phyloP scores from a whole-genome alignment of 2,888 invertebrate genomes.

The Drosophila siamana region DNA sequence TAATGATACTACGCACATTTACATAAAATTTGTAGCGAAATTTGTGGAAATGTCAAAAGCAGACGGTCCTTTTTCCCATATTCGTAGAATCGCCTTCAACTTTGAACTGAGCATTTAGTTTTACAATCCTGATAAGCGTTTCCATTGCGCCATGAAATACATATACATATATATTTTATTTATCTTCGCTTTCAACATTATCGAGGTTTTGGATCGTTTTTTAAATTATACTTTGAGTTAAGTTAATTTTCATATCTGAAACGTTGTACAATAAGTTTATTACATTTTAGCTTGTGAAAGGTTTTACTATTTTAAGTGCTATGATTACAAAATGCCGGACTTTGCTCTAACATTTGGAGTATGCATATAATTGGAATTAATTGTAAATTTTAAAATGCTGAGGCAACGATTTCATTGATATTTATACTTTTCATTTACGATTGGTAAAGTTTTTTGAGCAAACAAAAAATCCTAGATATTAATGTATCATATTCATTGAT shows the following conservation, averaged over 20 bases:
- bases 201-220: too few relatives aligned
- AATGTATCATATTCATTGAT: constrained; percentile 61
- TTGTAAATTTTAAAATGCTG: neutral
- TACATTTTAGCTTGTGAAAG: neutral
- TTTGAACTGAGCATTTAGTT: neutral
- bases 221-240: too few relatives aligned
- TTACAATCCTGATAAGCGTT: neutral
- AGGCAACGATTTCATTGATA: constrained; percentile 18
- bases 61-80: neutral
- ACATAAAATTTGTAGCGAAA: constrained; percentile 41
- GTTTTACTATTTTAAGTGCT: neutral
- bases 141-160: neutral
- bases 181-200: too few relatives aligned
- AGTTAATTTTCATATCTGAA: too few relatives aligned
- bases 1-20: constrained; percentile 53
- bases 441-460: constrained; percentile 18
- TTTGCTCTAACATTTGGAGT: neutral
- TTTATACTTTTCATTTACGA: constrained; percentile 23
- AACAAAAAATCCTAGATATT: constrained; percentile 29
- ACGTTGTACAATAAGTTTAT: too few relatives aligned
- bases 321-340: too few relatives aligned
- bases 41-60: neutral
- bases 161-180: neutral
- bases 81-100: neutral
- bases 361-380: neutral